Base-by-base conservation (phyloP, 2,113 vertebrate species). In the Peromyscus californicus region DNA sequence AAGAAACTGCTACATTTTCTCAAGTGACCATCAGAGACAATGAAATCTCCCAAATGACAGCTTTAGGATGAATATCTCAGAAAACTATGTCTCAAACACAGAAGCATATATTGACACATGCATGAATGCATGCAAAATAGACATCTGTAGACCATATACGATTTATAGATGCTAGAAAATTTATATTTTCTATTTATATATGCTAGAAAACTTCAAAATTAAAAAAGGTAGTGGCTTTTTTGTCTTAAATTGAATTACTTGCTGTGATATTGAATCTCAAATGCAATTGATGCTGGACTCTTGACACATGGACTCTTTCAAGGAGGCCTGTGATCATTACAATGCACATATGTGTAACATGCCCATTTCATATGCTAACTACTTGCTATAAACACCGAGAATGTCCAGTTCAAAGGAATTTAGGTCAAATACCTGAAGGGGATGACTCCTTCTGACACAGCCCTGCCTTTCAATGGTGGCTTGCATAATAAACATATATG, bases 301-400 rank as follows among this genome's bases (percentile, higher is more conserved):
- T 10, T 16, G 54, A 79, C 19, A 82, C 59, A 39, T 31, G 11
- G 29, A 7, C 4, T 21, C 65, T 86, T 72, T 61, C 24, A 51
- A 65, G 19, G 61, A 31, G 31, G 36, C 8, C 1, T 3, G 33
- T 19, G 76, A 15, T 22, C 5, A 42, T 29, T 17, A 1, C 22
- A 36, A 33, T 4, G 15, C 42, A 26, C 74, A 7, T 54, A 19
- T 13, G 2, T 2, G 1, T 26, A 57, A 39, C 26, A n/a, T 2
- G 3, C 12, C 39, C 0, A 8, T 57, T 1, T 3, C 7, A 2
- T 0, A 31, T 16, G 5, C 2, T 63, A 2, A 45, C 3, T 48
- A 9, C 8, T n/a, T 24, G 5, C 70, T 74, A 63, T 61, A 76
- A 36, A 65, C 48, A 45, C 72, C 3, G 29, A 65, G 33, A 63